Base-by-base conservation (phyloP, 2,113 vertebrate species). In the Zosterops hypoxanthus region DNA sequence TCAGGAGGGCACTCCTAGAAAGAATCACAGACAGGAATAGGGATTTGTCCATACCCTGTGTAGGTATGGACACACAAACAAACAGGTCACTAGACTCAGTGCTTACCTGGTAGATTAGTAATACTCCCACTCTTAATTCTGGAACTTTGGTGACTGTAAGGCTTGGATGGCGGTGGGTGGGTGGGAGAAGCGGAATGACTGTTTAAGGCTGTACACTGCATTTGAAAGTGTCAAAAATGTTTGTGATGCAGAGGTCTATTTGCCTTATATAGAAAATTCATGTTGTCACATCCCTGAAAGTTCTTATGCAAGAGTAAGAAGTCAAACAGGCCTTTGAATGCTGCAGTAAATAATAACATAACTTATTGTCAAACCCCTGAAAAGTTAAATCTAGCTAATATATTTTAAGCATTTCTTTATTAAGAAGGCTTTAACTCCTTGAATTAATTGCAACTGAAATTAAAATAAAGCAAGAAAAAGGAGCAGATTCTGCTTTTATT, bases 291-390 rank as follows among this genome's bases (percentile, higher is more conserved):
- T 90, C 64, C n/a, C 33, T 88, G 47, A 77, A 65, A 61, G 75
- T 94, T 92, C 47, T 88, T 94, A 85, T 76, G 90, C 86, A 88
- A 95, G 82, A 90, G 14, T 73, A 26, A 93, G 63, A 88, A 88
- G 75, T 80, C 60, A 90, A 86, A 80, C 42, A 69, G 53, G 59
- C 79, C 46, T 91, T 86, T 52, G 55, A 69, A 82, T 34, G 29
- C 39, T 82, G 34, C 59, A 65, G 47, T 88, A 85, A 76, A 97
- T 85, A 89, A 94, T 22, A 86, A 66, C n/a, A 49, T 3, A 2
- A 23, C 64, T 90, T 68, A 14, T 64, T 78, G 19, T 79, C 46
- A 83, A 83, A 72, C 9, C 12, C 36, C 12, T 42, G 60, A 59
- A 39, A 84, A 82, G 50, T 55, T 85, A 82, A 60, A 63, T 68